A percentile compares a stretch with the other conserved stretches of the same genome.
Evolutionary conservation across 2,113 vertebrate species (phyloP).

Genomic region (Stigmatopora nigra): DNA sequence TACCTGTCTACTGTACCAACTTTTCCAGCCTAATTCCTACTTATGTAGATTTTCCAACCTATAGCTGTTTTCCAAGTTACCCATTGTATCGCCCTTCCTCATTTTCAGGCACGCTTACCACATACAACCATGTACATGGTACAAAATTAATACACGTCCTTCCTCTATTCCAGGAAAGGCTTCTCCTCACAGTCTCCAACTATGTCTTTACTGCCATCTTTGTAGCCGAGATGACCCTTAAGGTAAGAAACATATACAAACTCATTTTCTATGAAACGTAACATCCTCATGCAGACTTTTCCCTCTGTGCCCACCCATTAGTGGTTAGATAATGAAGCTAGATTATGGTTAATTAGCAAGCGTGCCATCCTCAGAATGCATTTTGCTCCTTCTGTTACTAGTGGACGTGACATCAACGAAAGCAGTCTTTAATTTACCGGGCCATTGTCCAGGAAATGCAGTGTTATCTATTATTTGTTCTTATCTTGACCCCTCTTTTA

Average conservation of each 20-base stretch:
- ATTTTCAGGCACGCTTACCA: too few relatives aligned
- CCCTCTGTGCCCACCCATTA: conserved; percentile 40
- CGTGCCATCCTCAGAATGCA: conserved; percentile 37
- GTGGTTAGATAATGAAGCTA: conserved; percentile 32
- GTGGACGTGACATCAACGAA: conserved; percentile 21
- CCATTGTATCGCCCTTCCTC: too few relatives aligned
- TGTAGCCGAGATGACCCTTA: conserved; percentile 6
- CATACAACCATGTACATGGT: neutral
- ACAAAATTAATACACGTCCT: neutral
- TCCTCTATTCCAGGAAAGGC: neutral
- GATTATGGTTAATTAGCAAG: conserved; percentile 30
- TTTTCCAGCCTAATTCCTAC: too few relatives aligned
- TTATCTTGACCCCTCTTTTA: neutral
- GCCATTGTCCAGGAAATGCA: conserved; percentile 20
- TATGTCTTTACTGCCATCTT: conserved; percentile 9
- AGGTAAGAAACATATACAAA: neutral
- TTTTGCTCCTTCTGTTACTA: conserved; percentile 24
- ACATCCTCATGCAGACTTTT: neutral
- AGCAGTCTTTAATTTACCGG: conserved; percentile 23
- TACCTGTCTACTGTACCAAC: too few relatives aligned
- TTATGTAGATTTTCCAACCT: too few relatives aligned
- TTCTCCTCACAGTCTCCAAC: conserved; percentile 3
- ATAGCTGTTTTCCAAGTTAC: too few relatives aligned
- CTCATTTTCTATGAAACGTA: too few relatives aligned
- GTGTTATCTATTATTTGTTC: conserved; percentile 38